Conservation (phyloP, 2,888 invertebrate genomes). For the Tiliacea aurago region DNA sequence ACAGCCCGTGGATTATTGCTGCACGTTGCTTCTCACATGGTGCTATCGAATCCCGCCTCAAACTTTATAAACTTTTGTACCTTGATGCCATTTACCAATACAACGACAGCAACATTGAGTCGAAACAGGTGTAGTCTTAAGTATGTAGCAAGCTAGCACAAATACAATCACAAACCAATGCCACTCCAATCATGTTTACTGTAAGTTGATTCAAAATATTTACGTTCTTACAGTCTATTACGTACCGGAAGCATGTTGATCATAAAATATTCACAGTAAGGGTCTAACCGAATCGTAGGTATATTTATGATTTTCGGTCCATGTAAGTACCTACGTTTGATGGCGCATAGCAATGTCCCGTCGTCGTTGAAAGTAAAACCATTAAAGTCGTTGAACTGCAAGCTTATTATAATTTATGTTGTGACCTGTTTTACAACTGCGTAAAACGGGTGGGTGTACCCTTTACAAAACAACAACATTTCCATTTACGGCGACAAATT, state of each 20-base stretch:
- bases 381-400: conserved; percentile 57
- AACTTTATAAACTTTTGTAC: conserved; percentile 13
- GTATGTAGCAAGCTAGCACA: conserved; percentile 34
- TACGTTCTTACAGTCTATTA: conserved; percentile 4
- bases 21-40: conserved; percentile 66
- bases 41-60: conserved; percentile 27
- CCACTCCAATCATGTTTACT: conserved; percentile 41
- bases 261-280: conserved; percentile 24
- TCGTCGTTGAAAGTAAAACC: conserved; percentile 63
- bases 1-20: conserved; percentile 81
- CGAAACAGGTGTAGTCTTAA: conserved; percentile 18
- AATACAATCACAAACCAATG: conserved; percentile 61
- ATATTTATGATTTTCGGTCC: conserved; percentile 18
- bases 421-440: conserved; percentile 59
- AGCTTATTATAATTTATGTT: conserved; percentile 53
- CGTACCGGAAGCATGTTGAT: conserved; percentile 48
- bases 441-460: conserved; percentile 40
- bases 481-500: conserved; percentile 56
- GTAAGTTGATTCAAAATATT: conserved; percentile 46
- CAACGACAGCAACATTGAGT: conserved; percentile 11
- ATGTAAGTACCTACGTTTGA: conserved; percentile 24
- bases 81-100: conserved; percentile 30
- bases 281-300: conserved; percentile 4
- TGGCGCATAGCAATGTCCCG: conserved; percentile 43
- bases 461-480: conserved; percentile 57